Evolutionary conservation across 1,140 invertebrate genomes (phyloP).

Genomic region (Caerostris darwini): DNA sequence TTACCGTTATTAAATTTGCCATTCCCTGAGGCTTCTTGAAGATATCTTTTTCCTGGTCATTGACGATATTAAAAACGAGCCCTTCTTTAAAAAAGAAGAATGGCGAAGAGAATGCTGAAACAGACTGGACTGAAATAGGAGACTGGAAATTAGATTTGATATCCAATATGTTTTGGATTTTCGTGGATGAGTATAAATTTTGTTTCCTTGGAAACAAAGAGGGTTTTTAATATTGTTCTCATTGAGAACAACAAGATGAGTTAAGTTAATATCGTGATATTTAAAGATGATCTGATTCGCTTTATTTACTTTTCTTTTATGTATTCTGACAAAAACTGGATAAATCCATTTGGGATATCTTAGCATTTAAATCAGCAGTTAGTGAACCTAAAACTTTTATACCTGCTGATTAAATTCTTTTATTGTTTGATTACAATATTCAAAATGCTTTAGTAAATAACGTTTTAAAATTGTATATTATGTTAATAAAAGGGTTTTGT

Average conservation of each 20-base stretch:
- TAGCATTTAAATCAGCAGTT: no score
- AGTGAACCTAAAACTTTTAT: no score
- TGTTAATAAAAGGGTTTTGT: no score
- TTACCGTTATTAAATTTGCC: slow-evolving; percentile 65
- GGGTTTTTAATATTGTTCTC: background rate
- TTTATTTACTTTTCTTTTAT: no score
- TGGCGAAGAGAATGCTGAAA: background rate
- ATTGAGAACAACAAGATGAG: background rate
- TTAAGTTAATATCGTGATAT: background rate
- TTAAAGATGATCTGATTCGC: background rate
- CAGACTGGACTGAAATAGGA: slow-evolving; percentile 42
- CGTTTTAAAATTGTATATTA: no score
- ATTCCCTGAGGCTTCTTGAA: background rate
- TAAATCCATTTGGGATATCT: no score
- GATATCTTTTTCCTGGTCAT: slow-evolving; percentile 49
- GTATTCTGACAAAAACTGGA: no score
- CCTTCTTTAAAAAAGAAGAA: background rate
- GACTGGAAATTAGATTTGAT: slow-evolving; percentile 61
- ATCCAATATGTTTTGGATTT: slow-evolving; percentile 45
- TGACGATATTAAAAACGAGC: slow-evolving; percentile 60
- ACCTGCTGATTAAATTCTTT: no score
- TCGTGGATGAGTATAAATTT: background rate
- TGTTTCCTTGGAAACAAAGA: background rate
- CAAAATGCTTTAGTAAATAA: no score
- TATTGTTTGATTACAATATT: no score